These are phyloP conservation scores for Leucania comma DNA, from an alignment of 2,888 invertebrate species.

Conservation along the genomic window DNA sequence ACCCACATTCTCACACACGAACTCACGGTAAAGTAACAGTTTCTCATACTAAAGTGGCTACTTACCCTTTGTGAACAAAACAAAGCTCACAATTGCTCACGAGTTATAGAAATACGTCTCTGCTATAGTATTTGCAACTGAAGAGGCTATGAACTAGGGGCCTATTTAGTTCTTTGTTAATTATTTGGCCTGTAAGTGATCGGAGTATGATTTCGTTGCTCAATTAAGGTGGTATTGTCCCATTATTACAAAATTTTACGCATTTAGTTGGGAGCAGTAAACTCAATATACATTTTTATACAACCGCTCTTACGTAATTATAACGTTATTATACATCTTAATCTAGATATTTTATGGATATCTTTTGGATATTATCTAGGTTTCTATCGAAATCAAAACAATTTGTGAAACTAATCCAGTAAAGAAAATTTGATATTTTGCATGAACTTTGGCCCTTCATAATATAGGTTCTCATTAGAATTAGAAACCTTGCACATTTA, in stretches of 20 bases:
- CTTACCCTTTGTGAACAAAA: slow-evolving; percentile 81
- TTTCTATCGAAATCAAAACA: too few species aligned
- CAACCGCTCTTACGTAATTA: too few species aligned
- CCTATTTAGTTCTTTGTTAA: slow-evolving; percentile 71
- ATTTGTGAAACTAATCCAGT: too few species aligned
- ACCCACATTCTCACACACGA: slow-evolving; percentile 86
- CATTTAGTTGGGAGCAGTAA: too few species aligned
- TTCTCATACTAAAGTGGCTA: slow-evolving; percentile 85
- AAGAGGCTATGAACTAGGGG: slow-evolving; percentile 77
- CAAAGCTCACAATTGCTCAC: slow-evolving; percentile 80
- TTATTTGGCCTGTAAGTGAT: slow-evolving; percentile 80
- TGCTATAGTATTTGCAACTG: slow-evolving; percentile 71
- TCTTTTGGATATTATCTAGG: too few species aligned
- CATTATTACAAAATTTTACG: not conserved
- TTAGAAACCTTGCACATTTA: too few species aligned
- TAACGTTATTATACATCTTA: too few species aligned
- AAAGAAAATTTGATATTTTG: too few species aligned
- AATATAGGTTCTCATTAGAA: too few species aligned
- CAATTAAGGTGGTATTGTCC: slow-evolving; percentile 11
- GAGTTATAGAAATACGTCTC: slow-evolving; percentile 80
- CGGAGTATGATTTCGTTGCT: slow-evolving; percentile 66
- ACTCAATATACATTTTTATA: too few species aligned
- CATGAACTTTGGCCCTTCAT: too few species aligned
- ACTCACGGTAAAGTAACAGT: slow-evolving; percentile 77
- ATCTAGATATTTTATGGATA: too few species aligned